Evolutionary conservation across 2,888 invertebrate genomes (phyloP), one percentile per base, ranked within the genome.

Genomic region (Microctonus hyperodae): DNA sequence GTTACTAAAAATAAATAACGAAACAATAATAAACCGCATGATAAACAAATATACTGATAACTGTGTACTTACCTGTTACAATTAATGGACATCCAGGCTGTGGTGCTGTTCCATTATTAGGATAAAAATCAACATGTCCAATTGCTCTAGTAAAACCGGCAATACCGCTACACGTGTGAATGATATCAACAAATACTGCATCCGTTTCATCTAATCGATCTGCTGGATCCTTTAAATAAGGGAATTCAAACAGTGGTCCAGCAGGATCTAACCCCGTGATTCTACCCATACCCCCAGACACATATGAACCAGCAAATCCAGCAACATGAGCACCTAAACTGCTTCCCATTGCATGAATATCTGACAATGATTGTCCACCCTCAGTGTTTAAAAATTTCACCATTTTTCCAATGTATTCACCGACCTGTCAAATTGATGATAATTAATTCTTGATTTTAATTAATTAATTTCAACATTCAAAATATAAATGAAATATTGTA

Each of bases 91-190:
- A 92, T 0, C 92, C 92, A 0, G 92, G 92, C 76, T 93, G 93
- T 0, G 86, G 85, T 0, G 90, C 86, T 35, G 74, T 81, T 0
- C 92, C 93, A 13, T 88, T 88, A 78, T 93, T 92, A 0, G 92
- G 92, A 83, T 90, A 93, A 78, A 92, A 92, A 81, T 93, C 93
- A 0, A 85, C 90, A 77, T 91, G 88, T 0, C 93, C 93, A 20
- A 90, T 85, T 4, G 91, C 86, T 31, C 79, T 74, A n/a, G 78
- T 75, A 71, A 89, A 88, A 0, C 92, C 92, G 37, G 89, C 85
- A 51, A 88, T 84, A 0, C 92, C 92, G 0, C 88, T 89, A 73
- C 90, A 89, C 0, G 91, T 91, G 76, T 93, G 93, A 60, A 93
- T 90, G 0, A 92, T 87, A 78, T 93, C 92, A 2, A 85, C 93